Conservation (phyloP, 30 jellyfish, hydroid and myxozoan genomes). For the Rhopilema esculentum region DNA sequence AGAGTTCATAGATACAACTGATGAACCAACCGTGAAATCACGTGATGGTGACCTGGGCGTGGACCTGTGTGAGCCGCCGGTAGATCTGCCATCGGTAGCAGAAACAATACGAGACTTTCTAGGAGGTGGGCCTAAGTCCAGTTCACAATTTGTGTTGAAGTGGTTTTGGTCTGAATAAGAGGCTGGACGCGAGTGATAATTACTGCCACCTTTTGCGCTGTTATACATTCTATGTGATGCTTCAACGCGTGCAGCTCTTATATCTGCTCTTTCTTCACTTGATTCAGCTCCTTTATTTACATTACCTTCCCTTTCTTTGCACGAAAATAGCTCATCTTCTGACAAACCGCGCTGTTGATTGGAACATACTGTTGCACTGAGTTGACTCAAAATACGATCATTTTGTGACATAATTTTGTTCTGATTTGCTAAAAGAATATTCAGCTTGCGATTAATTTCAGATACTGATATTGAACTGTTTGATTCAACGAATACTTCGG, state of each 20-base stretch:
- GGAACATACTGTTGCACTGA: background rate
- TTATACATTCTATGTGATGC: background rate
- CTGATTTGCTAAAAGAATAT: constrained; percentile 37
- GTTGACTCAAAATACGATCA: constrained; percentile 19
- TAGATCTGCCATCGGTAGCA: background rate
- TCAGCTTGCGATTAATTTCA: constrained; percentile 36
- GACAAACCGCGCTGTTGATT: constrained; percentile 19
- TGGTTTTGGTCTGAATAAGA: background rate
- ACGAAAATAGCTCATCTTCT: background rate
- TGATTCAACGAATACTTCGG: constrained; percentile 13
- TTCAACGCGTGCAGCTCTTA: background rate
- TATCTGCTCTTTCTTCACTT: constrained; percentile 9
- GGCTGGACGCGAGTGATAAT: background rate
- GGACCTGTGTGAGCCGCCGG: constrained; percentile 11
- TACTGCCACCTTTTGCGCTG: background rate
- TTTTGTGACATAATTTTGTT: constrained; percentile 31
- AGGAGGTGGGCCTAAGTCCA: background rate
- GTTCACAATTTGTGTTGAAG: background rate
- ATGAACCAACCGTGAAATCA: background rate
- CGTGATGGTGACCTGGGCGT: constrained; percentile 8
- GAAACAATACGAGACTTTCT: constrained; percentile 11
- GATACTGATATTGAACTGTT: background rate
- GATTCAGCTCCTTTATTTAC: background rate
- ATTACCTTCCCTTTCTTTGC: background rate
- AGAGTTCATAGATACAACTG: background rate